Conservation (phyloP, 2,888 invertebrate species). For the Drosophila engyochracea region DNA sequence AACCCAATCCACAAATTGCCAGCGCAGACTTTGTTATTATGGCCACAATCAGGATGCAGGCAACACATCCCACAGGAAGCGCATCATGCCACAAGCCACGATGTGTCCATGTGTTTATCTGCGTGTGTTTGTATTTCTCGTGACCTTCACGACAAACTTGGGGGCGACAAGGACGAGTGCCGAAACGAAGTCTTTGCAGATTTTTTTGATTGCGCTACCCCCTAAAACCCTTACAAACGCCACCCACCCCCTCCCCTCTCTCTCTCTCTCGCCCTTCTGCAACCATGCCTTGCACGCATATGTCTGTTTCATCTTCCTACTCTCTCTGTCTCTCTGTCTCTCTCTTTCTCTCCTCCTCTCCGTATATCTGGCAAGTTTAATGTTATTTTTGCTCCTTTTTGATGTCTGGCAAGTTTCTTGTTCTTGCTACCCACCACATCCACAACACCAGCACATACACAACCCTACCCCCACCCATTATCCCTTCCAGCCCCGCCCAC, state of each 20-base stretch:
- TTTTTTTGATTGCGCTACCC: not conserved
- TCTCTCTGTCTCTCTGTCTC: not conserved
- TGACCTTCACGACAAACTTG: slow-evolving; percentile 27
- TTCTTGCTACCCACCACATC: slow-evolving; percentile 13
- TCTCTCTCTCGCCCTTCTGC: no score
- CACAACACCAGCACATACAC: not conserved
- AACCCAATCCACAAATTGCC: not conserved
- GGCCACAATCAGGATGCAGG: slow-evolving; percentile 29
- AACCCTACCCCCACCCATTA: not conserved
- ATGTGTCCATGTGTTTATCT: not conserved
- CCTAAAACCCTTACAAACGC: not conserved
- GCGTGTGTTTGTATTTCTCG: not conserved
- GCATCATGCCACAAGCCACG: not conserved
- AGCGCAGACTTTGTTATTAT: slow-evolving; percentile 7
- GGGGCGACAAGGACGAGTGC: not conserved
- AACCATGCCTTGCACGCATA: not conserved
- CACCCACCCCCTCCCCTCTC: no score
- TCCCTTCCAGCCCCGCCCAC: not conserved
- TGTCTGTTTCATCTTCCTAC: not conserved
- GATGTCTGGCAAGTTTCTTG: slow-evolving; percentile 67
- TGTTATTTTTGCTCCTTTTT: slow-evolving; percentile 59
- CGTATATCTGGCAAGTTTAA: slow-evolving; percentile 52
- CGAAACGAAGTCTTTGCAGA: not conserved
- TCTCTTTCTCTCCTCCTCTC: not conserved
- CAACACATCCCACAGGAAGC: slow-evolving; percentile 19